Base-by-base conservation (phyloP, 2,113 vertebrate species). In the Porphyrio hochstetteri region DNA sequence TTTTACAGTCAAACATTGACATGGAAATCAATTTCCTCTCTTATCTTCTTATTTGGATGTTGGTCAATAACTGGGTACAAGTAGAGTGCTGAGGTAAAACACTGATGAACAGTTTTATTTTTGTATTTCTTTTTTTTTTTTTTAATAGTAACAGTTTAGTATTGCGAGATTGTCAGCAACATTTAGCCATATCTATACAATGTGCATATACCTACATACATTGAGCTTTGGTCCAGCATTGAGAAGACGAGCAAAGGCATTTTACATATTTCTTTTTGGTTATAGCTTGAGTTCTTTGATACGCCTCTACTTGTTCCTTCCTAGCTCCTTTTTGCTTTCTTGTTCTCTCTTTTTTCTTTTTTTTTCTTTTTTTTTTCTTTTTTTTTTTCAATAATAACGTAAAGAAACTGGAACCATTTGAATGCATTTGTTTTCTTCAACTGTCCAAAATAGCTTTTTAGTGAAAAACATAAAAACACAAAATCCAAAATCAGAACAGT, bases 181-280 rank as follows among this genome's bases (percentile, higher is more conserved):
- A 98, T 98, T 98, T 98, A 99, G 98, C 99, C 98, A 98, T 99
- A 98, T 98, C 98, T 99, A 99, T 98, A 99, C 99, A 99, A 98
- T 99, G 99, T 99, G 99, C 99, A 99, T 98, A 99, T 99, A 99
- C 98, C 99, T 99, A 98, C 97, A 98, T 98, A 98, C 97, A 98
- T 98, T 99, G 99, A 99, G 98, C 99, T 99, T 99, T 99, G 99
- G 99, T 99, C 99, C 99, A 99, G 99, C 99, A 97, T 98, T 98
- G 98, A 99, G 98, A 98, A 98, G 98, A 98, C 96, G 98, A 99
- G 98, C 97, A 98, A 99, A 99, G 99, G 98, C 98, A 98, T 98
- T 98, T 98, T 97, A 97, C 94, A 96, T 97, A 97, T 97, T 97
- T 98, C 96, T 98, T 99, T 99, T 99, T 99, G 99, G 99, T 99